Evolutionary conservation across 2,113 vertebrate species (phyloP).

Genomic region (Carlito syrichta): DNA sequence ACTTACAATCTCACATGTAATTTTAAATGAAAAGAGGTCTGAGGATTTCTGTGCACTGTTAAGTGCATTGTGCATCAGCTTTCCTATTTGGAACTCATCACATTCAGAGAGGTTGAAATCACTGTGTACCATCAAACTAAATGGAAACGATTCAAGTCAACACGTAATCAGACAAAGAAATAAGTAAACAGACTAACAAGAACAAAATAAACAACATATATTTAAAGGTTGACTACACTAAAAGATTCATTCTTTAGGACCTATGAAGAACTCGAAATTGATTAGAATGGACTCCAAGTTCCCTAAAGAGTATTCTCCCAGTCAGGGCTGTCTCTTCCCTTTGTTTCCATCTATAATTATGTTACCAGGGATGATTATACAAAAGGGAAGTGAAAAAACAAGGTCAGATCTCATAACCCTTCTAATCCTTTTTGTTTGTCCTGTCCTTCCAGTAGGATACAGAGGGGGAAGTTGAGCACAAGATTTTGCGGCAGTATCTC

Average conservation of each 20-base stretch:
- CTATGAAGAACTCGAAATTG: slow-evolving; percentile 54
- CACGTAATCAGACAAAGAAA: neutral
- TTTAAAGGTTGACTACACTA: slow-evolving; percentile 53
- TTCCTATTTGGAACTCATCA: slow-evolving; percentile 37
- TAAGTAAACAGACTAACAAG: neutral
- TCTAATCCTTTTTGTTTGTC: neutral
- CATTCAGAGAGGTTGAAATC: slow-evolving; percentile 64
- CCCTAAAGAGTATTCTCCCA: neutral
- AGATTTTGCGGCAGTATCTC: neutral
- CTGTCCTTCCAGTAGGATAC: neutral
- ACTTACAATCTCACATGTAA: neutral
- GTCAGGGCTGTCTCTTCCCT: neutral
- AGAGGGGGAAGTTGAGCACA: neutral
- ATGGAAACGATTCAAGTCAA: neutral
- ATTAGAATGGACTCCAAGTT: slow-evolving; percentile 53
- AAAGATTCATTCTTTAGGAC: slow-evolving; percentile 73
- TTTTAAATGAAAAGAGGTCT: slow-evolving; percentile 29
- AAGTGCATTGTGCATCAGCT: slow-evolving; percentile 44
- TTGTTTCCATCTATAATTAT: neutral
- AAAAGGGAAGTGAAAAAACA: neutral
- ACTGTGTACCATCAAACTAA: slow-evolving; percentile 53
- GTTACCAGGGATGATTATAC: neutral
- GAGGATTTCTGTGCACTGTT: neutral
- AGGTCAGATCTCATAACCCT: neutral
- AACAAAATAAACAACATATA: neutral